Evolutionary conservation across 2,113 vertebrate genomes (phyloP), one percentile per base, ranked within the genome.

Genomic region (Greenwoodochromis staneri): DNA sequence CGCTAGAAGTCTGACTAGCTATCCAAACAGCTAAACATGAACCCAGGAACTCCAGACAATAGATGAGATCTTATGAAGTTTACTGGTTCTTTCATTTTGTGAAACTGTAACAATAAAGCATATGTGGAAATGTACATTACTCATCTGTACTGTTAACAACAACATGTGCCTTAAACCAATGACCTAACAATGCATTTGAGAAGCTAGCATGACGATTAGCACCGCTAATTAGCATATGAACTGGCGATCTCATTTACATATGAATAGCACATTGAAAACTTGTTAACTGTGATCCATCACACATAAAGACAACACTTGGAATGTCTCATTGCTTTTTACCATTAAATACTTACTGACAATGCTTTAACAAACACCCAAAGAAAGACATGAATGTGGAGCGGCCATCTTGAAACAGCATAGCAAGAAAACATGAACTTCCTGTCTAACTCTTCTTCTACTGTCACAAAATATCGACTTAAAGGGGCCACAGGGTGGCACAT

Each of bases 361-460:
- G 47, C 47, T 51, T 51, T 51, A 19, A 51, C 47, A 51, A 51
- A 49, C 47, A 49, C 17, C 47, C 17, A 49, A 49, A 49, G 17
- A 9, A 49, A 0, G 0, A 19, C 17, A 49, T 9, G 17, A 49
- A 49, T 49, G 47, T 49, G 45, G 45, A 1, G 45, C 7, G 0
- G 45, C 45, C 45, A 47, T 47, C 45, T 47, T 47, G 16, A 47
- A 17, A 8, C 7, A 47, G 45, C 16, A 47, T 47, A 8, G 45
- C 16, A 47, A 47, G 16, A 16, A 47, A 16, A 47, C 45, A 47
- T 16, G 0, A 0, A 47, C 42, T 16, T 45, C 42, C 13, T 47
- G 42, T 47, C 0, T 47, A 47, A 7, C 9, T 38, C 38, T 38
- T 38, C 38, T 38, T 38, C 38, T 38, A 42, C 11, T 12, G 40